Percentiles rank a stretch among this genome's conserved stretches.
These are phyloP conservation scores for Phymastichus coffea DNA, from an alignment of 1,140 invertebrate species.

Conservation along the genomic window DNA sequence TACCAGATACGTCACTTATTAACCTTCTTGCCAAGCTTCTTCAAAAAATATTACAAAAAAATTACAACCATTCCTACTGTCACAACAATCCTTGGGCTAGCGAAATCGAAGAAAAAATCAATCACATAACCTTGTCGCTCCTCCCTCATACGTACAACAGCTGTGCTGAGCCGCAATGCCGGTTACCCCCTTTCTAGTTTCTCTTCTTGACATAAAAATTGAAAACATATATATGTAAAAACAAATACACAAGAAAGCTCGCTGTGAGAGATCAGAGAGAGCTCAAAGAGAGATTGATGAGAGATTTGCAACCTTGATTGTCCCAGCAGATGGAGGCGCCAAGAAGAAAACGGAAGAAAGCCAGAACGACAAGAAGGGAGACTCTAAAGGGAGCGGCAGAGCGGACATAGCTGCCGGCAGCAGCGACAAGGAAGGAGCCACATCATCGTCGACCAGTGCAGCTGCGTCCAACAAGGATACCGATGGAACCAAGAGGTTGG, in stretches of 20 bases:
- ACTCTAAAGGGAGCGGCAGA: slow-evolving; percentile 52
- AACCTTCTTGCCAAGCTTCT: slow-evolving; percentile 27
- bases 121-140: slow-evolving; percentile 19
- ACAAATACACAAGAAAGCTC: neutral
- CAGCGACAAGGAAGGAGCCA: slow-evolving; percentile 49
- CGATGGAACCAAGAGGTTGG: slow-evolving; percentile 58
- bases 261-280: neutral
- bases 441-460: slow-evolving; percentile 33
- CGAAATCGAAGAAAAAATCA: no score
- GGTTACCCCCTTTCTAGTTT: slow-evolving; percentile 35
- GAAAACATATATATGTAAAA: neutral
- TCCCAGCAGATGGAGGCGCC: slow-evolving; percentile 57
- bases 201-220: slow-evolving; percentile 28
- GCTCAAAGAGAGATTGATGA: slow-evolving; percentile 43
- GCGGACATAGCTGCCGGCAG: slow-evolving; percentile 44
- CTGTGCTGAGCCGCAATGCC: slow-evolving; percentile 22
- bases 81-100: no score
- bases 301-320: slow-evolving; percentile 58
- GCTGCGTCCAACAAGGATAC: slow-evolving; percentile 49
- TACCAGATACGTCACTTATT: slow-evolving; percentile 20
- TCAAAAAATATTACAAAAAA: no score
- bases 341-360: slow-evolving; percentile 53
- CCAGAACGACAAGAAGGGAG: slow-evolving; percentile 46
- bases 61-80: no score
- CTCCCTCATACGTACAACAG: slow-evolving; percentile 16